Evolutionary conservation across 2,113 vertebrate genomes (phyloP).

Genomic region (Pseudorectes ferrugineus): DNA sequence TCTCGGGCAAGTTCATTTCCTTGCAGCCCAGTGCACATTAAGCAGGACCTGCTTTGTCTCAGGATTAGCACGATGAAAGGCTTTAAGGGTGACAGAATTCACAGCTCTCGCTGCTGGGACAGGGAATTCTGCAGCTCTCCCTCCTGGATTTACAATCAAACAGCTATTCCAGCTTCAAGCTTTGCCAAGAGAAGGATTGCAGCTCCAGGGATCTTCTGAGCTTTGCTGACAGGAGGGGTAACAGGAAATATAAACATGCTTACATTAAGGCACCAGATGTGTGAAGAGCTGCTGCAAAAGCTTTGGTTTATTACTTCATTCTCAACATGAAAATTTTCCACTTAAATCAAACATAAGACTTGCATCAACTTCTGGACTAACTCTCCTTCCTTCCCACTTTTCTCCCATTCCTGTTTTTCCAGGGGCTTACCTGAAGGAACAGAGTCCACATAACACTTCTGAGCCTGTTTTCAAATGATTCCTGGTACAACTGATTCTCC

Average conservation of each 20-base stretch:
- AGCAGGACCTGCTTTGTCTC: background rate
- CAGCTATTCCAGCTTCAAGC: background rate
- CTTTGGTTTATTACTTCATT: background rate
- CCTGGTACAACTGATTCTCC: slow-evolving; percentile 61
- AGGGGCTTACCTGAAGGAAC: slow-evolving; percentile 64
- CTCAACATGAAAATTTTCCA: background rate
- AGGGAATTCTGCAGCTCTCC: background rate
- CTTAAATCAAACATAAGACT: slow-evolving; percentile 2
- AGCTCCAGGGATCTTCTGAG: background rate
- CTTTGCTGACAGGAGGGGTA: background rate
- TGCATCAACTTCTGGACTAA: slow-evolving; percentile 4
- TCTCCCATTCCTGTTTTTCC: slow-evolving; percentile 46
- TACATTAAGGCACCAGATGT: background rate
- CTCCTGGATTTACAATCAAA: background rate
- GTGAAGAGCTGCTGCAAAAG: background rate
- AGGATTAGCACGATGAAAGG: background rate
- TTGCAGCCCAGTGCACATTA: background rate
- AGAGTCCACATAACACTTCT: slow-evolving; percentile 63
- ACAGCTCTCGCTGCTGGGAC: background rate
- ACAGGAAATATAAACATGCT: background rate
- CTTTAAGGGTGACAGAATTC: background rate
- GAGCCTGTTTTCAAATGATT: slow-evolving; percentile 63
- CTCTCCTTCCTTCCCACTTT: slow-evolving; percentile 51
- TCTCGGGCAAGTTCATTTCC: background rate
- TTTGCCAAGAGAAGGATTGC: background rate